Evolutionary conservation across 2,888 invertebrate genomes (phyloP), one percentile per base, ranked within the genome.

Genomic region (Mythimna impura): DNA sequence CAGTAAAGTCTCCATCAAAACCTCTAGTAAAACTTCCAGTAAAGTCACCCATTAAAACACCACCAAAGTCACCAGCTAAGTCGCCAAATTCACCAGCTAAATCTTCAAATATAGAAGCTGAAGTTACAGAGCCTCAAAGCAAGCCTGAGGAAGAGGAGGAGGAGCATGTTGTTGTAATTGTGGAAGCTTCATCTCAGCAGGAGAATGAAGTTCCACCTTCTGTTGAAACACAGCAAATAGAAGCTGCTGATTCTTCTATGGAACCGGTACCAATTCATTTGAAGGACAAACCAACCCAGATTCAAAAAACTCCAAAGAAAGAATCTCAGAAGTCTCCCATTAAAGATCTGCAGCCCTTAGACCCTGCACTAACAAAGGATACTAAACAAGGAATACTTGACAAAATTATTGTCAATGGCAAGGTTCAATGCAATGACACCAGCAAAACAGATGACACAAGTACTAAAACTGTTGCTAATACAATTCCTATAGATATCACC

Each of bases 221-320:
- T 69, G 63, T 73, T 65, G 70, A 84, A 50, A 54, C 52, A 55
- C 78, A 82, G 55, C 79, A 84, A 57, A 78, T 87, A 54, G 87
- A 86, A 77, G 78, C 78, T 61, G 90, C 87, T 52, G 91, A 91
- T 81, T 89, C 89, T 40, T 88, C 89, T 65, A 84, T 83, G 36
- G 86, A 87, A 61, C 55, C 73, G 34, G 14, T 30, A 66, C 58
- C 54, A 58, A 73, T 50, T 52, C 82, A 88, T 81, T 71, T 67
- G 64, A 70, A 69, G 64, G 54, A 75, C 6, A 71, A 47, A 57
- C 52, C 43, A 66, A 68, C 34, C 30, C 34, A 57, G n/a, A n/a
- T 58, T 30, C 66, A 66, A 66, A 81, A 36, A 52, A 52, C 58
- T 64, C 60, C 65, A 58, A 62, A 43, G 34, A 82, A 71, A 64